Evolutionary conservation across 2,888 invertebrate genomes (phyloP).

Genomic region (Atethmia centrago): DNA sequence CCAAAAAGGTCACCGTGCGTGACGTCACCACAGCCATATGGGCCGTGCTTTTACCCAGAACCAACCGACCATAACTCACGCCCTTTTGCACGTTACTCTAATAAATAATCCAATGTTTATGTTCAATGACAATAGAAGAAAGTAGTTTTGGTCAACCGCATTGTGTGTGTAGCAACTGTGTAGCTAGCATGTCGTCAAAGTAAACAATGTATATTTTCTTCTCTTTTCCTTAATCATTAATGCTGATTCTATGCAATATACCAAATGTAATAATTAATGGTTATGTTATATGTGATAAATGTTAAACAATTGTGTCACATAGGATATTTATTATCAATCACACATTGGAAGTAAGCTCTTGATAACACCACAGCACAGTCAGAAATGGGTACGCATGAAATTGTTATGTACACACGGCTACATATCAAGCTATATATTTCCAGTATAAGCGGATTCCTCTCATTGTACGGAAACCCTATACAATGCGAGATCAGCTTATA

Average conservation of each 20-base stretch:
- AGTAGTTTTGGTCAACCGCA: conserved; percentile 24
- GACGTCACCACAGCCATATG: conserved; percentile 88
- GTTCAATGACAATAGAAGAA: conserved; percentile 59
- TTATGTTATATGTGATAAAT: background rate
- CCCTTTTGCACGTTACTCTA: conserved; percentile 75
- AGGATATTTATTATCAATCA: conserved; percentile 21
- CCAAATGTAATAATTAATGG: background rate
- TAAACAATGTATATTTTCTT: conserved; percentile 25
- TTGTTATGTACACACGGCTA: conserved; percentile 34
- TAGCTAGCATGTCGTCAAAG: conserved; percentile 20
- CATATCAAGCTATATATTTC: no score
- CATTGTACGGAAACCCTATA: no score
- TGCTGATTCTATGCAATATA: conserved; percentile 6
- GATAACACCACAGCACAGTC: conserved; percentile 25
- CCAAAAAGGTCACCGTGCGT: conserved; percentile 88
- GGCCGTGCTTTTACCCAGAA: conserved; percentile 79
- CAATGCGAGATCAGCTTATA: no score
- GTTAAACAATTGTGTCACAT: background rate
- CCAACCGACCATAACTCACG: conserved; percentile 76
- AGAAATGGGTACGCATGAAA: conserved; percentile 9
- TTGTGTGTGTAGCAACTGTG: conserved; percentile 9
- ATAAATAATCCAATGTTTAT: conserved; percentile 75
- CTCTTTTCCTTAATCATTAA: background rate
- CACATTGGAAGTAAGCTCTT: conserved; percentile 27
- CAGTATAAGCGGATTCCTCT: no score